phyloP scores from a whole-genome alignment of 2,888 invertebrate species.

The Erebia ligea region DNA sequence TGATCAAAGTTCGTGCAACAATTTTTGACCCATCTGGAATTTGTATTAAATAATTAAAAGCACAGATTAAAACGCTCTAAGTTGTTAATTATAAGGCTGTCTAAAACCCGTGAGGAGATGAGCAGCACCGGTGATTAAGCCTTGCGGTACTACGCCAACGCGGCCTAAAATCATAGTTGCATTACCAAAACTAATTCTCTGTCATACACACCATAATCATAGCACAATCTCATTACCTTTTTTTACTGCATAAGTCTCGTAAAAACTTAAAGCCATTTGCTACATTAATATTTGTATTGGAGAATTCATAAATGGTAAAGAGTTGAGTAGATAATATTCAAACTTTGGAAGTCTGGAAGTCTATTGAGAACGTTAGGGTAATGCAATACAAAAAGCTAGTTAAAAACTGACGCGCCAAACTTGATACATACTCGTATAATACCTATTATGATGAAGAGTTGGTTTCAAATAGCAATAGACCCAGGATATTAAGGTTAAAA shows the following conservation, averaged over 20 bases:
- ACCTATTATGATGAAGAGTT: no score
- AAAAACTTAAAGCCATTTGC: neutral
- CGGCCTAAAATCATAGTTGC: conserved; percentile 30
- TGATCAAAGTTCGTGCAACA: conserved; percentile 14
- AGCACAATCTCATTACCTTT: conserved; percentile 37
- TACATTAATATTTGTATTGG: neutral
- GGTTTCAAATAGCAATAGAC: no score
- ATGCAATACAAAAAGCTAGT: no score
- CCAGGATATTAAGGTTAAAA: no score
- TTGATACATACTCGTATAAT: no score
- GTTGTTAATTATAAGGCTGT: conserved; percentile 33
- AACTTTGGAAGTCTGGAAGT: no score
- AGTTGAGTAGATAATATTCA: no score
- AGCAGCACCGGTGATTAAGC: conserved; percentile 43
- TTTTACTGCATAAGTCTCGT: conserved; percentile 19
- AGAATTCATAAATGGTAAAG: neutral
- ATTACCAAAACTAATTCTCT: conserved; percentile 40
- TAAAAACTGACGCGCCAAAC: no score
- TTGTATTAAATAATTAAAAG: conserved; percentile 36
- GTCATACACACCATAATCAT: conserved; percentile 51
- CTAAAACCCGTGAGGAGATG: conserved; percentile 33
- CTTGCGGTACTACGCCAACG: conserved; percentile 42
- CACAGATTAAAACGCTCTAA: conserved; percentile 20
- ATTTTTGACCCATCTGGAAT: conserved; percentile 28
- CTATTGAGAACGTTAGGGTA: no score